Conservation (phyloP, 2,113 vertebrate species). For the Tragelaphus scriptus region DNA sequence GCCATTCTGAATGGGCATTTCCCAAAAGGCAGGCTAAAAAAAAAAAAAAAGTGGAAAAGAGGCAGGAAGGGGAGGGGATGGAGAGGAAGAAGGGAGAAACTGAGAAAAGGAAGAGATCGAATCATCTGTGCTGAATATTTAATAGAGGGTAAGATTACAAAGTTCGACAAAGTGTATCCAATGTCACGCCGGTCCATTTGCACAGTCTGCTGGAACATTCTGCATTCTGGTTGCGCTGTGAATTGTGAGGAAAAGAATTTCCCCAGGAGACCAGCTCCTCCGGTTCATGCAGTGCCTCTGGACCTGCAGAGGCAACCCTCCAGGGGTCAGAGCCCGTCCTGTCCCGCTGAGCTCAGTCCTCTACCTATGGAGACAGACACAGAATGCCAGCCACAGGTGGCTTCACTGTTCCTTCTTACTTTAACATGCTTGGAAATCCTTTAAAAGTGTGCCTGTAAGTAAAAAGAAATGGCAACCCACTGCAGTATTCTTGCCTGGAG, state of each 20-base stretch:
- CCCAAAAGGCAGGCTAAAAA: slow-evolving; percentile 5
- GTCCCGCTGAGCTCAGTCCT: fast-evolving
- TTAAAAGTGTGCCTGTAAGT: background rate
- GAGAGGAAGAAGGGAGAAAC: background rate
- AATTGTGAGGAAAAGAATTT: slow-evolving; percentile 4
- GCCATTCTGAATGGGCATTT: slow-evolving; percentile 16
- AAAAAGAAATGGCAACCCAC: background rate
- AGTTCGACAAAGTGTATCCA: slow-evolving; percentile 59
- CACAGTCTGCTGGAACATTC: background rate
- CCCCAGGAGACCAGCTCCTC: background rate
- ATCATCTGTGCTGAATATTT: slow-evolving; percentile 77
- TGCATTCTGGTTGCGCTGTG: background rate
- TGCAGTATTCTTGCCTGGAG: background rate
- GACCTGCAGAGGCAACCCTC: too few relatives aligned
- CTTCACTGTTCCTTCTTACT: background rate
- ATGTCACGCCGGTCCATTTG: slow-evolving; percentile 60
- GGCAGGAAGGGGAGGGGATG: background rate
- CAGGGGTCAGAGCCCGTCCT: background rate
- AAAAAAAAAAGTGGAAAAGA: background rate
- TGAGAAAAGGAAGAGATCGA: slow-evolving; percentile 76
- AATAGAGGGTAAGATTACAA: slow-evolving; percentile 79
- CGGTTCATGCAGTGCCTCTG: background rate
- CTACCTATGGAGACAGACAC: background rate
- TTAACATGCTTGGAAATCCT: background rate
- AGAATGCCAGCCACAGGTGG: background rate